Evolutionary conservation across 2,797 vertebrate species (phyloP), one percentile per base, ranked within the genome.

Genomic region (Danio albolineatus): DNA sequence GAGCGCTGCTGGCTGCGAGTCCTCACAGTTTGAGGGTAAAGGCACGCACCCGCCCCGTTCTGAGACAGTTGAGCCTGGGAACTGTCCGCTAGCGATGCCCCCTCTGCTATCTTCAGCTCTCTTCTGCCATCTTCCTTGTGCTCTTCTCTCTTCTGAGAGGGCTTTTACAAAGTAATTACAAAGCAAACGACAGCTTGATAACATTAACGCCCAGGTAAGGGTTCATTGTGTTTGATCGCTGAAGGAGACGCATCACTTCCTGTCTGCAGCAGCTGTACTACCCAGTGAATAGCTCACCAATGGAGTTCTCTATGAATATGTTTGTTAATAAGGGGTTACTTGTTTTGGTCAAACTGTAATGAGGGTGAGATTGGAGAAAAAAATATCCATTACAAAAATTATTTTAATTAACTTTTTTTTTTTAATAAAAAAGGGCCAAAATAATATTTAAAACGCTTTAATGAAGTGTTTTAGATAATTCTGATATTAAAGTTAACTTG

Each of bases 241-340:
- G 8, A 61, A 85, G 88, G 65, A 92, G 88, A 90, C 84, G 84
- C 82, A 90, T 89, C 87, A 85, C 86, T 70, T 51, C 43, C 19
- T 41, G 38, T 51, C 75, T 65, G 17, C 59, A 75, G 46, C 16
- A 19, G 61, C 10, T 4, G 13, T 5, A 21, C 65, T 36, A 7
- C 44, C 21, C 2, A 36, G 21, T 36, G 44, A 36, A 1, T 1
- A 59, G 13, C 57, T 8, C 36, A 4, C 28, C 44, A 66, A 43
- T 2, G 9, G 9, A 66, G 10, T 6, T 10, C 49, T n/a, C 49
- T 0, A 36, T 3, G 2, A 46, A 49, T 48, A 36, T 9, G 9
- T 49, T 10, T n/a, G 9, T 28, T 10, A 36, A 60, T 57, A 57
- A 60, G 16, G 16, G 0, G 0, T 17, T 10, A 10, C 16, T 61